Evolutionary conservation across 2,113 vertebrate genomes (phyloP).

Genomic region (Catagonus wagneri): DNA sequence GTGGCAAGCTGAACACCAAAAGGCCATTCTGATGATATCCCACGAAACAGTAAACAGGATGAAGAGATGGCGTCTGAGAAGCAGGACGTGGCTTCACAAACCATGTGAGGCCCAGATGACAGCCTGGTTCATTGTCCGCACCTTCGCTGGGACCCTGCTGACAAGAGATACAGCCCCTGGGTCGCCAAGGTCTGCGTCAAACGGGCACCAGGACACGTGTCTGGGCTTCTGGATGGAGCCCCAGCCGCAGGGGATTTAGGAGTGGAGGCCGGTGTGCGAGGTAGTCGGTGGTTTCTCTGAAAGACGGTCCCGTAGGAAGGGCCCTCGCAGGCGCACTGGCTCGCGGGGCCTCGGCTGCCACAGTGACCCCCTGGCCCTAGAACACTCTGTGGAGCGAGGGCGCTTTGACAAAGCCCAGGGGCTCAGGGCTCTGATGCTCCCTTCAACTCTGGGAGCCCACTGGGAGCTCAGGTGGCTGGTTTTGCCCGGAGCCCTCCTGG

Average conservation of each 20-base stretch:
- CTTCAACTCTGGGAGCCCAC: not conserved
- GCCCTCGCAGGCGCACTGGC: too few relatives aligned
- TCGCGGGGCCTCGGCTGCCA: not conserved
- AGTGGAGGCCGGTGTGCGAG: not conserved
- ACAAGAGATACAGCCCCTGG: not conserved
- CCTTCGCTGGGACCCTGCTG: not conserved
- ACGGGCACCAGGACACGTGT: rapidly evolving
- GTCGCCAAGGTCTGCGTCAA: not conserved
- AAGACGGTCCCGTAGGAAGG: not conserved
- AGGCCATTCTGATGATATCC: not conserved
- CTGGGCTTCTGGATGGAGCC: too few relatives aligned
- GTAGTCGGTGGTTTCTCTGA: not conserved
- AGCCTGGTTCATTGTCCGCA: rapidly evolving
- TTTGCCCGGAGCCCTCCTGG: not conserved
- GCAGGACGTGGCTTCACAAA: not conserved
- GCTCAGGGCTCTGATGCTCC: not conserved
- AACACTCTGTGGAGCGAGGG: not conserved
- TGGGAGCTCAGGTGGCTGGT: rapidly evolving
- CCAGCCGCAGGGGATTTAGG: not conserved
- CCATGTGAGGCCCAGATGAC: not conserved
- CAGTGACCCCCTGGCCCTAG: not conserved
- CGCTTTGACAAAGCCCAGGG: not conserved
- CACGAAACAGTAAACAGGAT: not conserved
- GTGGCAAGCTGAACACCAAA: not conserved
- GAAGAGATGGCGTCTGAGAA: not conserved